These are phyloP conservation scores for Eulithis testata DNA, from an alignment of 2,888 invertebrate species.

Conservation along the genomic window DNA sequence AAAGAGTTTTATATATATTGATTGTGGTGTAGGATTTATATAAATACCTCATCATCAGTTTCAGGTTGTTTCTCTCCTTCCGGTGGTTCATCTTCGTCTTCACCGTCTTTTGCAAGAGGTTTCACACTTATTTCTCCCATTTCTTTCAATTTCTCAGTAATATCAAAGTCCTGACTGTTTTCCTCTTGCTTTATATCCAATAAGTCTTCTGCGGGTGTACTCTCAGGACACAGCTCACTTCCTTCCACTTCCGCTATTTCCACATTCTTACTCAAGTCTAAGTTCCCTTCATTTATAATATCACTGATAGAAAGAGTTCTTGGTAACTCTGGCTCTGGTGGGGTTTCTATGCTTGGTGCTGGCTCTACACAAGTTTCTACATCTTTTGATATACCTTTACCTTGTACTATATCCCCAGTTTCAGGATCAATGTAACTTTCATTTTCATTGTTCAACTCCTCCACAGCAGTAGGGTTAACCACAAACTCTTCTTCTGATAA, in stretches of 20 bases:
- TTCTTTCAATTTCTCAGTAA: constrained; percentile 86
- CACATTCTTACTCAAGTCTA: constrained; percentile 78
- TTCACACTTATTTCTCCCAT: constrained; percentile 85
- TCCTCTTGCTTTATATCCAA: constrained; percentile 75
- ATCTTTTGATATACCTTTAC: constrained; percentile 50
- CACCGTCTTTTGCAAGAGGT: constrained; percentile 66
- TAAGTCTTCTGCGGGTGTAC: constrained; percentile 66
- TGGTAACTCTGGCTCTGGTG: constrained; percentile 50
- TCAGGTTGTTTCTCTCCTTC: constrained; percentile 67
- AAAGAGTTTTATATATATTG: no score
- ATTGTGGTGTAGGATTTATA: neutral
- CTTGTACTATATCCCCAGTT: constrained; percentile 77
- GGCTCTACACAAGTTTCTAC: constrained; percentile 40
- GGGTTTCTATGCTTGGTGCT: constrained; percentile 30
- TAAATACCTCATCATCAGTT: constrained; percentile 71
- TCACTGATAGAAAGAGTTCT: constrained; percentile 81
- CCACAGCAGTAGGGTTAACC: constrained; percentile 76
- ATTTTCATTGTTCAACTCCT: constrained; percentile 76
- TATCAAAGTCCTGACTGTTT: constrained; percentile 82
- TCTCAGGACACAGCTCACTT: constrained; percentile 75
- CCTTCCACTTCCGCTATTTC: constrained; percentile 79
- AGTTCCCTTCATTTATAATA: constrained; percentile 76
- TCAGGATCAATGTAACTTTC: constrained; percentile 82
- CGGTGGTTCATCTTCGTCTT: constrained; percentile 49
- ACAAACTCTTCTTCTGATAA: constrained; percentile 80